Evolutionary conservation across 1,140 invertebrate genomes (phyloP).

Genomic region (Tetramorium alpestre): DNA sequence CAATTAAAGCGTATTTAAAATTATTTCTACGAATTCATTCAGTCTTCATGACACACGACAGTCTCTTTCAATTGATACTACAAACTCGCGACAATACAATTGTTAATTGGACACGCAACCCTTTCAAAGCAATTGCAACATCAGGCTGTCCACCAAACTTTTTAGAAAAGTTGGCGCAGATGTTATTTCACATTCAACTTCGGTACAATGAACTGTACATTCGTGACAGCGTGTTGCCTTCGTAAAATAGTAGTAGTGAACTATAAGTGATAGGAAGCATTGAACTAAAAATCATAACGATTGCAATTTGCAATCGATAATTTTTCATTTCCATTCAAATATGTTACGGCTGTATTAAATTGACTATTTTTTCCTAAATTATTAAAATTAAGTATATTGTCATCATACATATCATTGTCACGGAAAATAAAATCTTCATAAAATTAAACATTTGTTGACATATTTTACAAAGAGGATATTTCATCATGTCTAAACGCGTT

Average conservation of each 20-base stretch:
- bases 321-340: background rate
- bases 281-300: background rate
- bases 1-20: background rate
- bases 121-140: background rate
- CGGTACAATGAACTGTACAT: background rate
- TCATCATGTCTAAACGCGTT: no score
- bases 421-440: no score
- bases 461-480: no score
- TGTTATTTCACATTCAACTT: background rate
- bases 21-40: background rate
- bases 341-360: no score
- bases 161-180: background rate
- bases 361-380: no score
- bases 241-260: background rate
- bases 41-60: background rate
- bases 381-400: no score
- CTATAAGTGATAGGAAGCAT: background rate
- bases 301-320: constrained; percentile 26
- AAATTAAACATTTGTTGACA: no score
- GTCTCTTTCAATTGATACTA: background rate
- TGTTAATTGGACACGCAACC: background rate
- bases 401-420: no score
- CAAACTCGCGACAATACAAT: background rate
- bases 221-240: background rate
- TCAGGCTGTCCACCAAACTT: background rate